Evolutionary conservation across 2,797 vertebrate species (phyloP), one percentile per base, ranked within the genome.

Genomic region (Trachurus trachurus): DNA sequence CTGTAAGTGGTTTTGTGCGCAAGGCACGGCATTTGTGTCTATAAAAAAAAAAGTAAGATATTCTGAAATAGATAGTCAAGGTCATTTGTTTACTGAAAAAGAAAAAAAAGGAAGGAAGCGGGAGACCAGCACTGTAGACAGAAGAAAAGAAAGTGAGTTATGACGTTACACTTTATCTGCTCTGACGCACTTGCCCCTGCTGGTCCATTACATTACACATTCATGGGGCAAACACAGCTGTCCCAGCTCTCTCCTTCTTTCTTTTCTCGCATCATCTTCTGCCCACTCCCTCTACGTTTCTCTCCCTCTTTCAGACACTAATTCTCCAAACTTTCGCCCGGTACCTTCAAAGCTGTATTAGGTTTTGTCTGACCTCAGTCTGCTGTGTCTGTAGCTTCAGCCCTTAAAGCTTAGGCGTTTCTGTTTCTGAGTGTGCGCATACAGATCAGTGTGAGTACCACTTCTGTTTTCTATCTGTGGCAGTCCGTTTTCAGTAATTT

Each of bases 121-220:
- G 64, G 57, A 65, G 39, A 61, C 16, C 29, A 49, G 6, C 19
- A 64, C 16, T 16, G 9, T 19, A 40, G 39, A 31, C 47, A 47
- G 7, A 26, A 31, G 7, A 9, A 26, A 11, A 49, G 19, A 67
- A 81, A 74, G 47, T 57, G 54, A 73, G 37, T 21, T 63, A 80
- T 91, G 80, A 90, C 39, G 71, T 83, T 56, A 60, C 75, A 78
- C 52, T 81, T 76, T 2, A 82, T 81, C 72, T 81, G 50, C 77
- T 68, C 62, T 92, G 88, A 91, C 71, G 76, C 83, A 85, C 59
- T 83, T 76, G 50, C 58, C 71, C 45, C 15, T 37, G 37, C 70
- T 76, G 67, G 64, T 82, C 58, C 47, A 40, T 71, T 59, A 59
- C 56, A 71, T 87, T 84, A 82, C 72, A 79, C 74, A 80, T 78